Evolutionary conservation across 1,140 invertebrate genomes (phyloP).

Genomic region (Drosophila sp.): DNA sequence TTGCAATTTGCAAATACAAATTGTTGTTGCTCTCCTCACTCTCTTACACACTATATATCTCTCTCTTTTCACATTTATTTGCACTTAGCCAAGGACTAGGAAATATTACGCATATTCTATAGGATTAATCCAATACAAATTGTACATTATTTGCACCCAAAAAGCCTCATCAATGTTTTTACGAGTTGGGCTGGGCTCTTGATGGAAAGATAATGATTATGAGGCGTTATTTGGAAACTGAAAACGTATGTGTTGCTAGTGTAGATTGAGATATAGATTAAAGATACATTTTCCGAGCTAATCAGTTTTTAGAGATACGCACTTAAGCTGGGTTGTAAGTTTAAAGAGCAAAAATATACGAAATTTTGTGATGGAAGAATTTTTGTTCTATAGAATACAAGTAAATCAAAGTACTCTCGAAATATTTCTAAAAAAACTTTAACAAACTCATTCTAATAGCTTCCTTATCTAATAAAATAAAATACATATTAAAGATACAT

Average conservation of each 20-base stretch:
- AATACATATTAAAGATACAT: too few species aligned
- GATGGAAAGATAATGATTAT: constrained; percentile 15
- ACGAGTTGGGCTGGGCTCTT: constrained; percentile 5
- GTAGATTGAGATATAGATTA: background rate
- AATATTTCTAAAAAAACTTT: too few species aligned
- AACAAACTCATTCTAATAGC: too few species aligned
- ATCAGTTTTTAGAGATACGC: background rate
- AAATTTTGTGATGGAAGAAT: too few species aligned
- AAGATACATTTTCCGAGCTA: background rate
- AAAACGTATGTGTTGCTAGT: constrained; percentile 5
- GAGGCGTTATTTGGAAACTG: constrained; percentile 13
- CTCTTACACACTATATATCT: constrained; percentile 6
- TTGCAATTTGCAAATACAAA: constrained; percentile 79
- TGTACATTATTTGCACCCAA: constrained; percentile 36
- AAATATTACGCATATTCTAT: constrained; percentile 11
- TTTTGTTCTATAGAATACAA: too few species aligned
- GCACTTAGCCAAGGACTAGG: constrained; percentile 57
- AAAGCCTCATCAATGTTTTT: constrained; percentile 31
- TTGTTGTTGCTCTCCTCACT: constrained; percentile 54
- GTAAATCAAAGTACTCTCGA: too few species aligned
- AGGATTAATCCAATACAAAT: constrained; percentile 17
- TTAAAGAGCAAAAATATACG: background rate
- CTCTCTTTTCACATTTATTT: constrained; percentile 51
- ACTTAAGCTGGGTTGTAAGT: background rate
- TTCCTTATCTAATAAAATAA: too few species aligned